These are phyloP conservation scores for Conus canariensis DNA, from an alignment of 2,888 invertebrate species.

Conservation along the genomic window DNA sequence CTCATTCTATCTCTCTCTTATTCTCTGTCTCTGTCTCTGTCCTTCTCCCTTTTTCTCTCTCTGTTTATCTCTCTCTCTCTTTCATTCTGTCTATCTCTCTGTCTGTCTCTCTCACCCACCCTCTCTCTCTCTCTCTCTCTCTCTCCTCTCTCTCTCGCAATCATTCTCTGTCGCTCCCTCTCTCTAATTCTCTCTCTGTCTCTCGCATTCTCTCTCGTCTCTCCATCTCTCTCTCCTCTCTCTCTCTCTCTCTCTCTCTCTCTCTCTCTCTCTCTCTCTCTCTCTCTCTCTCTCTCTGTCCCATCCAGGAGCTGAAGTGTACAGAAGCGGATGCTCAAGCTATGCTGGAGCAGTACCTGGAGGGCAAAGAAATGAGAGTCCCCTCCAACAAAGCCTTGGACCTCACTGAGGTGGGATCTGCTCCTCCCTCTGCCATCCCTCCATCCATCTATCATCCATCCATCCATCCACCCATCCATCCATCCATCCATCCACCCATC, in stretches of 20 bases:
- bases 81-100: neutral
- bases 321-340: neutral
- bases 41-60: neutral
- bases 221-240: neutral
- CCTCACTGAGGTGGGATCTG: neutral
- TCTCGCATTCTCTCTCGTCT: neutral
- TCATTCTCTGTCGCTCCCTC: too few species aligned
- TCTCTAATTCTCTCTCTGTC: neutral
- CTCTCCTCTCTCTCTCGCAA: neutral
- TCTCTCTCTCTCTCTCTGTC: neutral
- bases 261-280: neutral
- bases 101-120: neutral
- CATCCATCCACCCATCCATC: too few species aligned
- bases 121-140: neutral
- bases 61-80: neutral
- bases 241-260: neutral
- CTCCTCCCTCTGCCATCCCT: too few species aligned
- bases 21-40: too few species aligned
- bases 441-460: too few species aligned
- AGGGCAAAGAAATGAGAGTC: neutral
- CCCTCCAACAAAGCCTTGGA: neutral
- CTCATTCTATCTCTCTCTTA: too few species aligned
- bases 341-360: conserved; percentile 1
- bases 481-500: too few species aligned
- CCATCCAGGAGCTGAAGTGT: neutral